Conservation (phyloP, 2,113 vertebrate genomes). For the Stictonetta naevosa region DNA sequence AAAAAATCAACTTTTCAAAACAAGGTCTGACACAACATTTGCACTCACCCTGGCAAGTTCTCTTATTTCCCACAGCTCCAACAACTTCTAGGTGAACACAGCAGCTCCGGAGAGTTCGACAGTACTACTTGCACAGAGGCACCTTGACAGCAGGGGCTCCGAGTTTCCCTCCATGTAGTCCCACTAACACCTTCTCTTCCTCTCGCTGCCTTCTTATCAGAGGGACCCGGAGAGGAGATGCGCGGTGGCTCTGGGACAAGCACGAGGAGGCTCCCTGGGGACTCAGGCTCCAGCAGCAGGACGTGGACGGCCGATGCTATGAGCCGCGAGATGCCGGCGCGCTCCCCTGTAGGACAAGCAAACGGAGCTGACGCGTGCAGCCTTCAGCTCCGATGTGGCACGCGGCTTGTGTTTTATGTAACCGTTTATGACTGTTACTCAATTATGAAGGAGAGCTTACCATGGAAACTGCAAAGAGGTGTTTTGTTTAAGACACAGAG, state of each 20-base stretch:
- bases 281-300: fast-evolving
- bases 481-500: background rate
- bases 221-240: background rate
- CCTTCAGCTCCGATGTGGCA: background rate
- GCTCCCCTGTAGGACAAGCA: background rate
- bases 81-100: background rate
- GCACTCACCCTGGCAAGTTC: background rate
- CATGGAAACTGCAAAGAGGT: constrained; percentile 52
- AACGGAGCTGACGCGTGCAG: background rate
- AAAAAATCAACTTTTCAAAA: background rate
- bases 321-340: background rate
- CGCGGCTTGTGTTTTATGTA: background rate
- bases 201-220: background rate
- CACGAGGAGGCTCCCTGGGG: fast-evolving
- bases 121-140: background rate
- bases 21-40: background rate
- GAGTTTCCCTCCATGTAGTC: background rate
- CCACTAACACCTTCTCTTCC: background rate
- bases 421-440: background rate
- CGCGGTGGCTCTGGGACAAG: fast-evolving
- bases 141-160: background rate
- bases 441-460: constrained; percentile 30
- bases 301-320: background rate
- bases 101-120: background rate
- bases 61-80: background rate